These are phyloP conservation scores for Apostichopus parvimensis DNA, from an alignment of 35 echinoderm and acorn worm genomes.

Conservation along the genomic window DNA sequence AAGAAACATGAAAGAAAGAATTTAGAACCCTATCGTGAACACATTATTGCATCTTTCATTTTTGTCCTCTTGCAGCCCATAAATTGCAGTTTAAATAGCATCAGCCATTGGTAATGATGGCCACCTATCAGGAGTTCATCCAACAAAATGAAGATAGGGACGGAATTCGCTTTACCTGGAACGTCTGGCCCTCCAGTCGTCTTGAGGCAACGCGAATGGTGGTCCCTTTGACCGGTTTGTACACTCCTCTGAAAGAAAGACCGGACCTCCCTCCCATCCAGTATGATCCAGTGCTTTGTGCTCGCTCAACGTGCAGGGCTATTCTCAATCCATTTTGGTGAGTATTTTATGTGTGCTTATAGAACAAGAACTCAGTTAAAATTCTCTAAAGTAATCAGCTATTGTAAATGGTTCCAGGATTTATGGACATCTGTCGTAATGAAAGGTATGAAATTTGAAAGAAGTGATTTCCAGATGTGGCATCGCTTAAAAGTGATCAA, in stretches of 20 bases:
- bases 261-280: conserved; percentile 94
- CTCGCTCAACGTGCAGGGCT: conserved; percentile 87
- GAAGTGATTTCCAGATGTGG: too few relatives aligned
- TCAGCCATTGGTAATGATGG: background rate
- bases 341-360: conserved; percentile 12
- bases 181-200: conserved; percentile 91
- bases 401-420: background rate
- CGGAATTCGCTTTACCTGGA: conserved; percentile 94
- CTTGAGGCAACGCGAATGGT: conserved; percentile 98
- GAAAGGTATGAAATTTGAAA: too few relatives aligned
- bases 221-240: conserved; percentile 85
- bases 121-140: conserved; percentile 83
- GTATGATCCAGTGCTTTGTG: conserved; percentile 98
- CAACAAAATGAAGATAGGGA: conserved; percentile 87
- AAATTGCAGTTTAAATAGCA: background rate
- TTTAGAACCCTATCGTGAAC: too few relatives aligned
- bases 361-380: background rate
- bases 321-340: conserved; percentile 98
- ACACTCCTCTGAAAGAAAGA: conserved; percentile 91
- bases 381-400: background rate
- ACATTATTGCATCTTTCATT: background rate
- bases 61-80: background rate
- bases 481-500: too few relatives aligned
- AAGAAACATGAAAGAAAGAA: too few relatives aligned
- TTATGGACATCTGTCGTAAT: background rate